These are phyloP conservation scores for Nylanderia fulva DNA, from an alignment of 1,140 invertebrate genomes.

Conservation along the genomic window DNA sequence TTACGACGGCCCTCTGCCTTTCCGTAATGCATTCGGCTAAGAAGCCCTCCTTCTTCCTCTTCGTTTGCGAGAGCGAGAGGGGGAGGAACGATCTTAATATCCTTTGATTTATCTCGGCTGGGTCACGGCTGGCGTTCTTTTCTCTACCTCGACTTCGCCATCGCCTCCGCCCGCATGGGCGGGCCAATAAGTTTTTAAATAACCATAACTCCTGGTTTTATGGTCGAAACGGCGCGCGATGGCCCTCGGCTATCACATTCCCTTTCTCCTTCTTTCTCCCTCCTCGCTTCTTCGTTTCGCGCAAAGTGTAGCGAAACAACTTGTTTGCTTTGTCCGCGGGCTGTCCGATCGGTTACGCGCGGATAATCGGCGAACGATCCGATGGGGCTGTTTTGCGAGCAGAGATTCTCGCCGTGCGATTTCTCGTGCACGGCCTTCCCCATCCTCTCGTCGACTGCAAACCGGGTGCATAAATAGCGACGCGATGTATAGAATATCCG, in stretches of 20 bases:
- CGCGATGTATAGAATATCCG: slow-evolving; percentile 27
- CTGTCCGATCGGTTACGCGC: slow-evolving; percentile 67
- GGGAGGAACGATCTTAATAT: slow-evolving; percentile 83
- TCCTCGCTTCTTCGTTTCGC: slow-evolving; percentile 48
- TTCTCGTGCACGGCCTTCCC: slow-evolving; percentile 6
- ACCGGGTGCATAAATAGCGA: slow-evolving; percentile 43
- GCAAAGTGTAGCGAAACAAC: slow-evolving; percentile 81
- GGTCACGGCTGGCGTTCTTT: slow-evolving; percentile 80
- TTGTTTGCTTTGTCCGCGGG: slow-evolving; percentile 78
- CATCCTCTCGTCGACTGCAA: not conserved
- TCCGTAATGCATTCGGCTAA: slow-evolving; percentile 80
- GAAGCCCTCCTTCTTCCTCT: slow-evolving; percentile 77
- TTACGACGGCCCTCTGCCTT: slow-evolving; percentile 81
- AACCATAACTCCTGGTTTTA: slow-evolving; percentile 85
- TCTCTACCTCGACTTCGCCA: slow-evolving; percentile 17
- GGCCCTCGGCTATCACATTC: slow-evolving; percentile 66
- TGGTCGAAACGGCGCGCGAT: slow-evolving; percentile 79
- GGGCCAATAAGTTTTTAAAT: slow-evolving; percentile 86
- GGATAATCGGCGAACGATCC: slow-evolving; percentile 49
- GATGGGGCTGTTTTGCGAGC: slow-evolving; percentile 50
- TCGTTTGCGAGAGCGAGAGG: slow-evolving; percentile 48
- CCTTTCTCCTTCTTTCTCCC: not conserved
- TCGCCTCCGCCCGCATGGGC: slow-evolving; percentile 77
- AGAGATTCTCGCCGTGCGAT: slow-evolving; percentile 46
- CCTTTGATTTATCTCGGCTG: slow-evolving; percentile 85